Evolutionary conservation across 2,888 invertebrate species (phyloP).

Genomic region (Aleiodes alternator): DNA sequence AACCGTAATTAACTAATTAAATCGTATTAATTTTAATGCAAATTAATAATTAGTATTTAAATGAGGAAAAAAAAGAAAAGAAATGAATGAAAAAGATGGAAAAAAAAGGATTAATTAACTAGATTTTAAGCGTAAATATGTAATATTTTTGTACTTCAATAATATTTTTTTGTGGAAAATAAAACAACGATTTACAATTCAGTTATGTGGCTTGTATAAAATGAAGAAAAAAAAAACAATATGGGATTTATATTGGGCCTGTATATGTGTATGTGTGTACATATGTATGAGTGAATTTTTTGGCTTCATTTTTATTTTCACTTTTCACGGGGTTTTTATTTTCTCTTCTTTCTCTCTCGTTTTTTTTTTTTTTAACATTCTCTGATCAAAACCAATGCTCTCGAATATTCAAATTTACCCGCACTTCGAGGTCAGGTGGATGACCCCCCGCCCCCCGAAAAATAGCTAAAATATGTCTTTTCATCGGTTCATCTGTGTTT

Average conservation of each 20-base stretch:
- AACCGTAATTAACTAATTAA: slow-evolving; percentile 16
- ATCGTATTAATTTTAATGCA: slow-evolving; percentile 6
- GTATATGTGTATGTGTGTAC: slow-evolving; percentile 31
- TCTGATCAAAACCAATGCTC: background rate
- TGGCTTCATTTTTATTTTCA: slow-evolving; percentile 17
- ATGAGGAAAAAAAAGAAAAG: background rate
- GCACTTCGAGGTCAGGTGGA: no score
- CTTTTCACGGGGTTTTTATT: background rate
- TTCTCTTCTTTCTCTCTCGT: background rate
- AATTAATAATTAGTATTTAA: slow-evolving; percentile 20
- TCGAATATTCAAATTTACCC: background rate
- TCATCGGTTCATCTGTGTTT: no score
- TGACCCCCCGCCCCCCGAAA: no score
- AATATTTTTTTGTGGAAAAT: slow-evolving; percentile 52
- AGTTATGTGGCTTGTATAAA: slow-evolving; percentile 34
- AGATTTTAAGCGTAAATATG: slow-evolving; percentile 53
- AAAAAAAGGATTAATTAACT: slow-evolving; percentile 9
- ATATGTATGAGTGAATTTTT: slow-evolving; percentile 35
- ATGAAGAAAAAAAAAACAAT: background rate
- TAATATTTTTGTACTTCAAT: slow-evolving; percentile 72
- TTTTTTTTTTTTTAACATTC: slow-evolving; percentile 6
- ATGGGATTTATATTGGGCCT: slow-evolving; percentile 24
- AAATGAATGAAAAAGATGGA: background rate
- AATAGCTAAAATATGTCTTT: no score
- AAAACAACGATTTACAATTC: slow-evolving; percentile 39